Evolutionary conservation across 2,888 invertebrate species (phyloP).

Genomic region (Lamellibrachia satsuma): DNA sequence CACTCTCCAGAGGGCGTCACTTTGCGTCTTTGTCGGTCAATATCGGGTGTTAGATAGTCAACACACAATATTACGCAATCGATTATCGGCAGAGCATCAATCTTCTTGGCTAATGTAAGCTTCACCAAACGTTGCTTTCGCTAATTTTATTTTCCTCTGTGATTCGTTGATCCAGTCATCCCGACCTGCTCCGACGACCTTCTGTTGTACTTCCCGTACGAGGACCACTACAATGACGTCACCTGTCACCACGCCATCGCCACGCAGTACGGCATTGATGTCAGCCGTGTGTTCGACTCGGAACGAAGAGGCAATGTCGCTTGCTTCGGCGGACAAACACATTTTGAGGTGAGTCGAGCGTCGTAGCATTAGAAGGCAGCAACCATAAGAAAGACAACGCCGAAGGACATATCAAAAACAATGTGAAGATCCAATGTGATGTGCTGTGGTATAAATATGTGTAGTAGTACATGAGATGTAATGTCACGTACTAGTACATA

Average conservation of each 20-base stretch:
- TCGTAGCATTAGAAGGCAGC: background rate
- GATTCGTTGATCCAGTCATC: background rate
- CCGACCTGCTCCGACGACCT: background rate
- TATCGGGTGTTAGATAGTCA: too few relatives aligned
- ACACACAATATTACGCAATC: too few relatives aligned
- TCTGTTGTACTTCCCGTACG: background rate
- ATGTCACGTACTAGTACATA: too few relatives aligned
- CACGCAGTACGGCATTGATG: background rate
- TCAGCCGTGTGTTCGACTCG: too few relatives aligned
- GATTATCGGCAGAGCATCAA: background rate
- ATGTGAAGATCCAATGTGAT: background rate
- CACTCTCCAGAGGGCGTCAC: too few relatives aligned
- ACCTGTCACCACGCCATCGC: conserved; percentile 18
- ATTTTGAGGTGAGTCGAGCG: background rate
- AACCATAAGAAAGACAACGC: background rate
- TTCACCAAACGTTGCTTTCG: background rate
- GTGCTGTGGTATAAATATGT: too few relatives aligned
- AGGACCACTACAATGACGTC: conserved; percentile 21
- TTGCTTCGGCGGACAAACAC: conserved; percentile 21
- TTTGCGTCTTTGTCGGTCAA: too few relatives aligned
- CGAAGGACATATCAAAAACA: background rate
- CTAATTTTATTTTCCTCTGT: background rate
- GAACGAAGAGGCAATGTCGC: background rate
- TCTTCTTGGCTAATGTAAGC: background rate
- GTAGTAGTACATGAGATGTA: too few relatives aligned